A percentile compares a stretch with the other conserved stretches of the same genome.
Evolutionary conservation across 2,113 vertebrate species (phyloP).

Genomic region (Tor tambroides): DNA sequence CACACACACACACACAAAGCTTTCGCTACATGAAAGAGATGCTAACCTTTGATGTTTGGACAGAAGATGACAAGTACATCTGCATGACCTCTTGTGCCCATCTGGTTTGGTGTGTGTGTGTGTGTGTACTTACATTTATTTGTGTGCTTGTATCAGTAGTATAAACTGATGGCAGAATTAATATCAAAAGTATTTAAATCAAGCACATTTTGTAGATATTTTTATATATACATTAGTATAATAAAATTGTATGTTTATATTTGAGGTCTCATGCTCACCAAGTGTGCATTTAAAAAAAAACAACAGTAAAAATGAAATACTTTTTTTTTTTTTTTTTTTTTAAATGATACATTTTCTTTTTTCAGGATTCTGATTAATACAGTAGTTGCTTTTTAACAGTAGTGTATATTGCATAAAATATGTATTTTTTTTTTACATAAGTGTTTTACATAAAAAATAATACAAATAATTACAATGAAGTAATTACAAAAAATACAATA

Average conservation of each 20-base stretch:
- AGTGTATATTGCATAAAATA: no score
- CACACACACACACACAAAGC: constrained; percentile 11
- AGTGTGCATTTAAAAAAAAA: not conserved
- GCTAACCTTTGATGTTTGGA: constrained; percentile 70
- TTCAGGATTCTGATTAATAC: no score
- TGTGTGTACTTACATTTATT: not conserved
- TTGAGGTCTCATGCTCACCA: not conserved
- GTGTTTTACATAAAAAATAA: no score
- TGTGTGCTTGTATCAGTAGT: not conserved
- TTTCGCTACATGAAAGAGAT: constrained; percentile 62
- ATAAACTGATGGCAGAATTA: not conserved
- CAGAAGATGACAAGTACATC: constrained; percentile 68
- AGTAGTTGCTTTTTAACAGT: no score
- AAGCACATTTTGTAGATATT: not conserved
- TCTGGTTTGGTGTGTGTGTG: constrained; percentile 40
- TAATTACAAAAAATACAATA: no score
- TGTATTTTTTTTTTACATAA: no score
- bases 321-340: no score
- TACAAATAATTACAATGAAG: no score
- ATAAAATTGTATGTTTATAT: no score
- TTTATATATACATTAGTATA: no score
- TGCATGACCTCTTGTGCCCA: constrained; percentile 8
- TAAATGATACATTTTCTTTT: no score
- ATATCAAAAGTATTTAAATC: not conserved
- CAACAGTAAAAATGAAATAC: no score